Evolutionary conservation across 2,888 invertebrate species (phyloP).

Genomic region (Pseudanteris insignis): DNA sequence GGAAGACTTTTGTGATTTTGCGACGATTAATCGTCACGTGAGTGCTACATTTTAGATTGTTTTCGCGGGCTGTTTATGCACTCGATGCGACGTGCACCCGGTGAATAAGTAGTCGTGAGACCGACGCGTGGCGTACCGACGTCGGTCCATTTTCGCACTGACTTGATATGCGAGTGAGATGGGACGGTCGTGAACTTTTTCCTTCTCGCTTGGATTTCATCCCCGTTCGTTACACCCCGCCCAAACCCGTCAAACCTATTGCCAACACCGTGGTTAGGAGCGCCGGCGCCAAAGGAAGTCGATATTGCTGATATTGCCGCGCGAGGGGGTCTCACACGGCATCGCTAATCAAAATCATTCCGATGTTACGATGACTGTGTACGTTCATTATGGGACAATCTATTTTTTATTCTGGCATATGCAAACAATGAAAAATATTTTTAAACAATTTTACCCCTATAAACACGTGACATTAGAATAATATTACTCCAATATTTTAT

Average conservation of each 20-base stretch:
- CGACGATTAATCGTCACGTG: slow-evolving; percentile 15
- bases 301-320: slow-evolving; percentile 53
- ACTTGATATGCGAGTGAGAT: slow-evolving; percentile 48
- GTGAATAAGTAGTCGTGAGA: slow-evolving; percentile 28
- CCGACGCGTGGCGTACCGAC: slow-evolving; percentile 58
- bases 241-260: slow-evolving; percentile 31
- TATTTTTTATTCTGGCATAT: too few relatives aligned
- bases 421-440: too few relatives aligned
- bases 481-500: too few relatives aligned
- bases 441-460: too few relatives aligned
- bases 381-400: too few relatives aligned
- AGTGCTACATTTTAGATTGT: slow-evolving; percentile 48
- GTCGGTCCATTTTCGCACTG: slow-evolving; percentile 62
- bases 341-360: slow-evolving; percentile 16
- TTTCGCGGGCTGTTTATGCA: slow-evolving; percentile 7
- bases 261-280: slow-evolving; percentile 38
- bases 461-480: too few relatives aligned
- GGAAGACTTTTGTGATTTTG: slow-evolving; percentile 65
- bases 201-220: slow-evolving; percentile 31
- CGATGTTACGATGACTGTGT: too few relatives aligned
- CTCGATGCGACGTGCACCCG: slow-evolving; percentile 31
- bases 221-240: slow-evolving; percentile 17
- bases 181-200: slow-evolving; percentile 36
- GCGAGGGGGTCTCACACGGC: slow-evolving; percentile 11
- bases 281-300: slow-evolving; percentile 63